A percentile compares a stretch with the other conserved stretches of the same genome.
phyloP scores from a whole-genome alignment of 37 sponge, comb jelly and placozoan genomes.

The Oopsacas minuta region DNA sequence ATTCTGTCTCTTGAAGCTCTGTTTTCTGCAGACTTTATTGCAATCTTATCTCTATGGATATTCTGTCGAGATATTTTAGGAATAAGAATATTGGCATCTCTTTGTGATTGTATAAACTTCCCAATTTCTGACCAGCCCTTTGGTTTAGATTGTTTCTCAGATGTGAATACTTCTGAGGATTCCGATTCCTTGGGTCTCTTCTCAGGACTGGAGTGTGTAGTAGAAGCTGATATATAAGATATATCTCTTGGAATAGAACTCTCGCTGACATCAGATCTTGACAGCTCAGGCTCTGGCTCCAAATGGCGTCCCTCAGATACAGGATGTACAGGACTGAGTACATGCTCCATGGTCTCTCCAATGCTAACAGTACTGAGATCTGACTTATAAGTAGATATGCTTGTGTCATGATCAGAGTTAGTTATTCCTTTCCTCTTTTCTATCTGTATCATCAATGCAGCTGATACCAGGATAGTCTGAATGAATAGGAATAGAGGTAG shows the following conservation, averaged over 20 bases:
- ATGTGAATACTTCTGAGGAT: not conserved
- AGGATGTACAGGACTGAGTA: not conserved
- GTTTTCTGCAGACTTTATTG: not conserved
- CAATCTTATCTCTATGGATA: not conserved
- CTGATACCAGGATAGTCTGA: not conserved
- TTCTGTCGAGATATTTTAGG: not conserved
- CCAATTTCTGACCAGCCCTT: not conserved
- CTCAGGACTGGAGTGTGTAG: constrained; percentile 11
- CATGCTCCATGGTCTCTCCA: constrained; percentile 3
- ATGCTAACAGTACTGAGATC: not conserved
- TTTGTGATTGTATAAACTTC: not conserved
- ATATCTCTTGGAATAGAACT: not conserved
- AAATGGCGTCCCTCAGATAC: not conserved
- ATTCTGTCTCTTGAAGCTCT: not conserved
- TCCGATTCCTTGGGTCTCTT: not conserved
- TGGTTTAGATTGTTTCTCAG: not conserved
- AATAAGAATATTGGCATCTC: not conserved
- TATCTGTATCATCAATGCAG: not conserved
- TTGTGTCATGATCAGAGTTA: not conserved
- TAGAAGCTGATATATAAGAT: not conserved
- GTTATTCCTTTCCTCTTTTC: not conserved
- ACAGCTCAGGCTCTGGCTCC: not conserved
- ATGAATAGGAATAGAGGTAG: not conserved
- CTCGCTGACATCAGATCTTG: not conserved
- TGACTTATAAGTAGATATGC: not conserved